Evolutionary conservation across 2,113 vertebrate species (phyloP).

Genomic region (Toxostoma redivivum): DNA sequence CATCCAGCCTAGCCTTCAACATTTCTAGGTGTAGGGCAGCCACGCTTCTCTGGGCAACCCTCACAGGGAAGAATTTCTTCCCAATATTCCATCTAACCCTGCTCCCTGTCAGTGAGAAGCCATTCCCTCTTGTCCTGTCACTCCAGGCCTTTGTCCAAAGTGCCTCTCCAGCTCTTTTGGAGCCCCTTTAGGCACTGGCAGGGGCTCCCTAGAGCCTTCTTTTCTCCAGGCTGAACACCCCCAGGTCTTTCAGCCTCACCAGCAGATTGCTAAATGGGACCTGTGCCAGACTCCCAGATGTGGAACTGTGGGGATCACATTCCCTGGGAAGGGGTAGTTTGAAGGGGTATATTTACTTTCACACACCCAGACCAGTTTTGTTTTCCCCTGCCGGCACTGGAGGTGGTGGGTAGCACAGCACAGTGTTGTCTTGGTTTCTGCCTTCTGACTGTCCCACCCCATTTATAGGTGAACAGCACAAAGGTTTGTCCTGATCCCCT

Average conservation of each 20-base stretch:
- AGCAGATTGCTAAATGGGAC: rapidly evolving
- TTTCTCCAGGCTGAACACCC: neutral
- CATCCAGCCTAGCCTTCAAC: neutral
- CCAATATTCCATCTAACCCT: neutral
- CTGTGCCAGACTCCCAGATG: too few species aligned
- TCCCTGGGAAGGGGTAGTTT: neutral
- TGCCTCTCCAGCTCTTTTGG: neutral
- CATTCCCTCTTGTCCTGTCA: neutral
- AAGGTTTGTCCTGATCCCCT: constrained; percentile 58
- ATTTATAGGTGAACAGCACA: constrained; percentile 79
- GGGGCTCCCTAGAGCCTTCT: neutral
- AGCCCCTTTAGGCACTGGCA: neutral
- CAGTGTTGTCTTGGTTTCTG: neutral
- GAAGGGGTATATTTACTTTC: neutral
- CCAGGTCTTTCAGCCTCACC: neutral
- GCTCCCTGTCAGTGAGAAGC: neutral
- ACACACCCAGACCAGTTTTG: rapidly evolving
- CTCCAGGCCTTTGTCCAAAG: neutral
- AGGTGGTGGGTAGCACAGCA: neutral
- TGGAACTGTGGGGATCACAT: neutral
- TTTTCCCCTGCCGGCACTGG: neutral
- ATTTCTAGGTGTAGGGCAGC: neutral
- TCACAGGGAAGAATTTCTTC: neutral
- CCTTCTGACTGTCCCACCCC: neutral
- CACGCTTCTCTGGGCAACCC: neutral